A percentile compares a stretch with the other conserved stretches of the same genome.
These are phyloP conservation scores for Phaethornis superciliosus DNA, from an alignment of 2,113 vertebrate genomes.

Conservation along the genomic window DNA sequence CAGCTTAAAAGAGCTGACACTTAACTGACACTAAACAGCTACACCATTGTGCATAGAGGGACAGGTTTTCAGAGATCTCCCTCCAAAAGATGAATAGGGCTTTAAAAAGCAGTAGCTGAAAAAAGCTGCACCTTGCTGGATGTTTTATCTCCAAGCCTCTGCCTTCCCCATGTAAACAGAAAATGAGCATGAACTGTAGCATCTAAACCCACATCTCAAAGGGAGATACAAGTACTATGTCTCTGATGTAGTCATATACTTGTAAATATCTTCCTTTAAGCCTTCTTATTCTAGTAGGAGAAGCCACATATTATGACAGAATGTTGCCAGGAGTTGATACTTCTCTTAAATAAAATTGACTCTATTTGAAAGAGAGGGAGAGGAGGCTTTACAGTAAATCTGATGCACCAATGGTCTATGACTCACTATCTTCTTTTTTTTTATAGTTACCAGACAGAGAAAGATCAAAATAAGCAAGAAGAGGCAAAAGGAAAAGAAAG, in stretches of 20 bases:
- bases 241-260: not conserved
- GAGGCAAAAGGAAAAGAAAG: not conserved
- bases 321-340: not conserved
- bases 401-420: not conserved
- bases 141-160: not conserved
- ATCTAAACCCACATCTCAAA: not conserved
- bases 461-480: not conserved
- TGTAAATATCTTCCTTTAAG: slow-evolving; percentile 11
- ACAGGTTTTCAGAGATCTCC: not conserved
- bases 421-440: not conserved
- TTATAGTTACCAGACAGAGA: not conserved
- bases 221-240: not conserved
- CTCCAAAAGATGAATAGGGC: not conserved
- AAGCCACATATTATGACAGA: not conserved
- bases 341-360: not conserved
- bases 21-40: not conserved
- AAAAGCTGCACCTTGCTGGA: slow-evolving; percentile 1
- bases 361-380: not conserved
- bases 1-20: not conserved
- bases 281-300: not conserved
- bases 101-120: slow-evolving; percentile 27
- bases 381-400: not conserved
- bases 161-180: not conserved
- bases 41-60: not conserved
- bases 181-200: not conserved